These are phyloP conservation scores for Cuculus canorus DNA, from an alignment of 2,797 vertebrate genomes.

Conservation along the genomic window DNA sequence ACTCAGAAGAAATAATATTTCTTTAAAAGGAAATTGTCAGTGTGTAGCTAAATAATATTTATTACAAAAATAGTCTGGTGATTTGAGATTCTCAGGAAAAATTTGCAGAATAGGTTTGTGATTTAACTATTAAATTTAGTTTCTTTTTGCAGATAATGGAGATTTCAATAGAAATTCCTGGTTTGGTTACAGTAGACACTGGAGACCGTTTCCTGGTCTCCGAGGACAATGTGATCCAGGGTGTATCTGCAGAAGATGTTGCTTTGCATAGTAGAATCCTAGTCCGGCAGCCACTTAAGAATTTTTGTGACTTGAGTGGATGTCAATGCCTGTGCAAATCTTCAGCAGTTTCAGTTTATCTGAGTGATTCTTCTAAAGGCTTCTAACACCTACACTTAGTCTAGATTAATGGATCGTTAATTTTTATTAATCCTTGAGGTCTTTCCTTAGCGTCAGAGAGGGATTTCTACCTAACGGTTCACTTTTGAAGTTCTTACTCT, in stretches of 20 bases:
- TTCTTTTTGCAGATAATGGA: neutral
- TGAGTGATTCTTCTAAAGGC: neutral
- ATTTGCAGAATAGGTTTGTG: neutral
- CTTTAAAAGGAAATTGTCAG: neutral
- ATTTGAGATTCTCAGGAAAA: neutral
- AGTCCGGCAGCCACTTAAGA: neutral
- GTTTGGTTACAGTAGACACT: neutral
- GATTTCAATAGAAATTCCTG: neutral
- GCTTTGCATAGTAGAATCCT: neutral
- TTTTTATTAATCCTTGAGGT: neutral
- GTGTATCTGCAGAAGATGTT: neutral
- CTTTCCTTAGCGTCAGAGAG: neutral
- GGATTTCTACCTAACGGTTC: neutral
- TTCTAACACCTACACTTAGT: neutral
- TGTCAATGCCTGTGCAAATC: neutral
- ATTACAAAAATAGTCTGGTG: neutral
- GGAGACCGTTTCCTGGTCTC: neutral
- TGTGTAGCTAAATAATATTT: neutral
- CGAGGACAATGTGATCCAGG: neutral
- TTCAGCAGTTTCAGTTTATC: neutral
- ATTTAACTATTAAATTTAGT: neutral
- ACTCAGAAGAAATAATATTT: neutral
- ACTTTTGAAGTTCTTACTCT: neutral
- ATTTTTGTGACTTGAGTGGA: neutral
- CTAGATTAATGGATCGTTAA: neutral